phyloP scores from a whole-genome alignment of 1,140 invertebrate genomes.

The Cecropterus lyciades region DNA sequence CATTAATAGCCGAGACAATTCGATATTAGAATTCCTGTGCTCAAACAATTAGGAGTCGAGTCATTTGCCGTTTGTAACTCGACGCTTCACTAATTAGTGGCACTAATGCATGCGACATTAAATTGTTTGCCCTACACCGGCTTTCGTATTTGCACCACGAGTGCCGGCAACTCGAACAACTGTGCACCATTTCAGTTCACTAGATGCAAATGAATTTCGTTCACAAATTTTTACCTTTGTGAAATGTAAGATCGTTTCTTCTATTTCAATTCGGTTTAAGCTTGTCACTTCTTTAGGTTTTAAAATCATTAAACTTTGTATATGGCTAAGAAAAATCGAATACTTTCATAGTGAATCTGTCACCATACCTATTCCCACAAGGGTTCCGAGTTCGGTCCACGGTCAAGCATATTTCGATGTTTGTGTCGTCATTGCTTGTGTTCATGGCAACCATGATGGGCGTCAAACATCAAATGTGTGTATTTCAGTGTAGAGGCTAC shows the following conservation, averaged over 20 bases:
- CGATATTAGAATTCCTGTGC: constrained; percentile 29
- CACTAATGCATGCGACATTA: constrained; percentile 26
- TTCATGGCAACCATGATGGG: too few relatives aligned
- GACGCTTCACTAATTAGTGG: constrained; percentile 29
- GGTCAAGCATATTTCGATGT: too few relatives aligned
- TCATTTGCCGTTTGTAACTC: constrained; percentile 25
- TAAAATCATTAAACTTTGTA: too few relatives aligned
- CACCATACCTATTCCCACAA: too few relatives aligned
- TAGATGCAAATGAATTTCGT: background rate
- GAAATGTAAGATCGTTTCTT: background rate
- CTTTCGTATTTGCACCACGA: background rate
- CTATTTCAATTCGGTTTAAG: background rate
- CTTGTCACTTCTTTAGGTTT: too few relatives aligned
- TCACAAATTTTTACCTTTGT: background rate
- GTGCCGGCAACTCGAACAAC: background rate
- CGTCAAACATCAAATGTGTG: too few relatives aligned
- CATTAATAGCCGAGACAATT: constrained; percentile 26
- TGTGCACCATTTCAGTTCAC: background rate
- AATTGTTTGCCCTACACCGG: constrained; percentile 16
- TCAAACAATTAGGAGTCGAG: constrained; percentile 28
- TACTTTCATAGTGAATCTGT: too few relatives aligned
- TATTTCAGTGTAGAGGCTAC: too few relatives aligned
- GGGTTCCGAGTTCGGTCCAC: too few relatives aligned
- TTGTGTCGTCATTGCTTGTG: too few relatives aligned
- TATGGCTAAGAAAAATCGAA: too few relatives aligned